Percentiles rank a stretch among this genome's conserved stretches.
Conservation (phyloP, 2,797 vertebrate species). For the Coccyzus lansbergi region DNA sequence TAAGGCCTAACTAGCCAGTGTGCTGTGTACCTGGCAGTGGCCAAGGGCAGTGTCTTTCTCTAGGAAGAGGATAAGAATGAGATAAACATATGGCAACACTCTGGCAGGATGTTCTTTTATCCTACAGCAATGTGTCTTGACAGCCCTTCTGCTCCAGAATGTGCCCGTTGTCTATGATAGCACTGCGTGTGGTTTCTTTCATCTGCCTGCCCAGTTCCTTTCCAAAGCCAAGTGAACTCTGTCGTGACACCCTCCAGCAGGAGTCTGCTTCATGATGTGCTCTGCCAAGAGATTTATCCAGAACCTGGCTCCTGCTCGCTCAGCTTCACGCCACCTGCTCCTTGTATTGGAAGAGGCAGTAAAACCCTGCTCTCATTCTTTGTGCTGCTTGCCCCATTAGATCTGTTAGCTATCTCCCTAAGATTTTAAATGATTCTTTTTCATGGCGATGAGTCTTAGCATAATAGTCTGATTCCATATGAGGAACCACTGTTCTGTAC, state of each 20-base stretch:
- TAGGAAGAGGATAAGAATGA: not conserved
- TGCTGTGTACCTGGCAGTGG: not conserved
- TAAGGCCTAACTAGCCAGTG: not conserved
- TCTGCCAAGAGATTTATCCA: not conserved
- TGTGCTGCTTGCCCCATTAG: not conserved
- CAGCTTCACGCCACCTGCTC: not conserved
- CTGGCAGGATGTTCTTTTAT: not conserved
- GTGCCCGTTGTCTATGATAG: not conserved
- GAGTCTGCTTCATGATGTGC: not conserved
- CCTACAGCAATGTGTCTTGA: not conserved
- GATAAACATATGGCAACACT: not conserved
- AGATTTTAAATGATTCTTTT: not conserved
- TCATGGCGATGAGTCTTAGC: not conserved
- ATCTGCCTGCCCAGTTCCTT: not conserved
- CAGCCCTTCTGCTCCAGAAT: constrained; percentile 17
- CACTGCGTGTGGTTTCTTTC: not conserved
- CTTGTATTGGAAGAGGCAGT: not conserved
- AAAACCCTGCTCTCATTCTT: not conserved
- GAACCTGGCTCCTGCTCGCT: not conserved
- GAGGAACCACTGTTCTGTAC: not conserved
- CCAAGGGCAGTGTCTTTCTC: not conserved
- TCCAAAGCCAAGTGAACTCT: not conserved
- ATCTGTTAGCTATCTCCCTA: not conserved
- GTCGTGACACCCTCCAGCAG: not conserved
- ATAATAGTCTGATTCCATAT: not conserved